phyloP scores from a whole-genome alignment of 2,888 invertebrate genomes.

The Zele albiditarsus region DNA sequence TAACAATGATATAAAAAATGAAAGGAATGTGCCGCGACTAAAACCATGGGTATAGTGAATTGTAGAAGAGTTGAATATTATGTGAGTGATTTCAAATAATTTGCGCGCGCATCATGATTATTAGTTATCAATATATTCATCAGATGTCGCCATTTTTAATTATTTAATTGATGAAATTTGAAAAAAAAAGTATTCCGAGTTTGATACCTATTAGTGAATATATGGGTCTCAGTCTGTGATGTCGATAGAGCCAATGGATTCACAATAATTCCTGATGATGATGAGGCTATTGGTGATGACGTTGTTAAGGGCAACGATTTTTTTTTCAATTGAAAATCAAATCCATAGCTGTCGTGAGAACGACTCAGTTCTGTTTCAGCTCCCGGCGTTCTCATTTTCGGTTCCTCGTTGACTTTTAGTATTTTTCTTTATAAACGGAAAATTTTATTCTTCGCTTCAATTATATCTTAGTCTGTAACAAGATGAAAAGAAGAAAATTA shows the following conservation, averaged over 20 bases:
- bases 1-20: not conserved
- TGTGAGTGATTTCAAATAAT: not conserved
- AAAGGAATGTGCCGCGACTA: not conserved
- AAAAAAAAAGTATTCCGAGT: not conserved
- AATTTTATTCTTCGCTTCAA: not conserved
- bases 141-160: not conserved
- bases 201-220: constrained; percentile 67
- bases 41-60: not conserved
- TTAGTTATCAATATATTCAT: not conserved
- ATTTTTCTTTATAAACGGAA: not conserved
- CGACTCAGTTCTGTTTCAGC: constrained; percentile 65
- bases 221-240: constrained; percentile 64
- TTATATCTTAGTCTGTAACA: not conserved
- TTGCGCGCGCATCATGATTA: not conserved
- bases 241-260: constrained; percentile 62
- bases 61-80: not conserved
- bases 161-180: not conserved
- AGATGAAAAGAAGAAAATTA: not conserved
- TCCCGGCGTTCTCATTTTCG: constrained; percentile 64
- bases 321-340: constrained; percentile 61
- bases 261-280: constrained; percentile 53
- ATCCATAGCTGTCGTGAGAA: constrained; percentile 57
- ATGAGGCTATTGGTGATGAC: constrained; percentile 46
- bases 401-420: not conserved
- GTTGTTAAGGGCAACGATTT: constrained; percentile 47